Base-by-base conservation (phyloP, 1,140 invertebrate genomes). In the Zaprionus taronus region DNA sequence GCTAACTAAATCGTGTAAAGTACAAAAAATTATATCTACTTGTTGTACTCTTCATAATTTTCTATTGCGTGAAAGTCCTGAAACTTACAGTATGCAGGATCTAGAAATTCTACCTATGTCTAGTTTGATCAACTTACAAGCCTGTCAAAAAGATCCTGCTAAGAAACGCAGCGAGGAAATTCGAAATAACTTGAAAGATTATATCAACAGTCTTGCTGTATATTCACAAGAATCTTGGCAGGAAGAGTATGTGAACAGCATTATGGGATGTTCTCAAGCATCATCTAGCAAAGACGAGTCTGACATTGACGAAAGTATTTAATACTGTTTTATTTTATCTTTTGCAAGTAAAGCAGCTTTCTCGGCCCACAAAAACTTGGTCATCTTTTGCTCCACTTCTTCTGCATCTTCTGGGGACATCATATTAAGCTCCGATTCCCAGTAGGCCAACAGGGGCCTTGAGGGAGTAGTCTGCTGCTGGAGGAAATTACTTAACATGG, bases 41-140 rank as follows among this genome's bases (percentile, higher is more conserved):
- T 57, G 56, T 57, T 57, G 56, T 4, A 12, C 56, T 6, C 56
- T 57, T 2, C 56, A 57, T 26, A 57, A 57, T 36, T 57, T 57
- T 17, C 5, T 57, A 34, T 20, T 57, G 56, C 56, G 56, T 5
- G 17, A 28, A 20, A 36, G 9, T 12, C 34, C 31, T 2, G 55
- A 6, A 47, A 47, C 41, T 47, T 47, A 47, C 41, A 9, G 17
- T 7, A 47, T 47, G n/a, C n/a, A 9, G n/a, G 41, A 47, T 17
- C 5, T n/a, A 20, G 38, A 41, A n/a, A 41, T 47, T 2, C 6
- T n/a, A 17, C 9, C 41, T 9, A 4, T 17, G n/a, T 9, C 41
- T 47, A 17, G 7, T 47, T 17, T 47, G 6, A 20, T 17, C 17
- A 1, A 47, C 2, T 9, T 17, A 17, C n/a, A 47, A 9, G n/a